Evolutionary conservation across 2,113 vertebrate genomes (phyloP), one percentile per base, ranked within the genome.

Genomic region (Saguinus imperator): DNA sequence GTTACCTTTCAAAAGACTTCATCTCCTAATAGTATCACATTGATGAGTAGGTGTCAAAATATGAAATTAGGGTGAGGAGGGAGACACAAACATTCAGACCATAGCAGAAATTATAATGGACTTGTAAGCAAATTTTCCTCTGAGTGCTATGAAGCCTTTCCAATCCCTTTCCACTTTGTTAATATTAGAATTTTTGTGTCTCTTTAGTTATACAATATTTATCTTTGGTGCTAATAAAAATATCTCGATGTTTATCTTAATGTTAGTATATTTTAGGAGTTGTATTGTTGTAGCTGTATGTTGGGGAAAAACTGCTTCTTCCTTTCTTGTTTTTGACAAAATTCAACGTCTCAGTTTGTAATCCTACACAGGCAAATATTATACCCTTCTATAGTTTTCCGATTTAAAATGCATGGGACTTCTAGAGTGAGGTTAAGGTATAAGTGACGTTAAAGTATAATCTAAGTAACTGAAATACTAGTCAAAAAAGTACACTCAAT

Each of bases 111-210:
- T 75, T 91, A 58, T 29, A 75, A 35, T 43, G 61, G 70, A 72
- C 81, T 68, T 84, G 90, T 80, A 21, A 37, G 58, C n/a, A 58
- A 68, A 88, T 64, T 77, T 58, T 85, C 64, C 52, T 93, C 43
- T 57, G 58, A 90, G 57, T 77, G 6, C 66, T 84, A n/a, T 23
- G 3, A 66, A 94, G 10, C 43, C 55, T 17, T 94, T 45, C 35
- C 14, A n/a, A 79, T 32, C 11, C 12, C 76, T 84, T 81, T 85
- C 45, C 91, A 84, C 64, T 66, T 66, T 94, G 55, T 91, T 92
- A 94, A 64, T 87, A 75, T 68, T 84, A 87, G 94, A 80, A 68
- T 93, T 90, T 87, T 61, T 25, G 89, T 88, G 37, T 79, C 16
- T 85, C 58, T 87, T 87, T 52, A 76, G 58, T 77, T 18, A 52